phyloP scores from a whole-genome alignment of 1,140 invertebrate genomes.

The Ceratina japonica region DNA sequence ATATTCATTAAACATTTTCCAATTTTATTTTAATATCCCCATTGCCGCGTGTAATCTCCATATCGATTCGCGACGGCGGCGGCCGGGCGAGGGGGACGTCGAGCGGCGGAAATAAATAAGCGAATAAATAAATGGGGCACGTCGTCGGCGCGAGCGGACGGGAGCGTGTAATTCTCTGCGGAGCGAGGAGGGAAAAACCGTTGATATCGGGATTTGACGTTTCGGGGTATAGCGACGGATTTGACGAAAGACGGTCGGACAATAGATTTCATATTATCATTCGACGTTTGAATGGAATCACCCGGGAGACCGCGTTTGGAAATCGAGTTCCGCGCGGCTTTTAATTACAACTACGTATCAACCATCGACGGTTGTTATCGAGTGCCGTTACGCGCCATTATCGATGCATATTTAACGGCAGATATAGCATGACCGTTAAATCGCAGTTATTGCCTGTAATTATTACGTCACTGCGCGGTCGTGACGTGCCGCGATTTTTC shows the following conservation, averaged over 20 bases:
- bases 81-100: background rate
- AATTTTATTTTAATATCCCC: background rate
- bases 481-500: background rate
- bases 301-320: background rate
- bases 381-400: slow-evolving; percentile 13
- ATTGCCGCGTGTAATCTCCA: background rate
- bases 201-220: slow-evolving; percentile 1
- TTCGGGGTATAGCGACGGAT: background rate
- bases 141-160: too few species aligned
- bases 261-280: slow-evolving; percentile 24
- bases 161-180: background rate
- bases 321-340: slow-evolving; percentile 23
- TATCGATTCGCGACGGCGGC: background rate
- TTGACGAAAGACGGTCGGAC: background rate
- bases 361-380: slow-evolving; percentile 8
- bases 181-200: background rate
- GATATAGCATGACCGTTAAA: slow-evolving; percentile 17
- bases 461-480: slow-evolving; percentile 7
- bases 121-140: background rate
- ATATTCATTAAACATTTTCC: slow-evolving; percentile 12
- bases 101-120: background rate
- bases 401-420: slow-evolving; percentile 28
- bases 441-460: slow-evolving; percentile 11
- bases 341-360: slow-evolving; percentile 21
- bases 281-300: slow-evolving; percentile 17